Evolutionary conservation across 2,113 vertebrate species (phyloP).

Genomic region (Carlito syrichta): DNA sequence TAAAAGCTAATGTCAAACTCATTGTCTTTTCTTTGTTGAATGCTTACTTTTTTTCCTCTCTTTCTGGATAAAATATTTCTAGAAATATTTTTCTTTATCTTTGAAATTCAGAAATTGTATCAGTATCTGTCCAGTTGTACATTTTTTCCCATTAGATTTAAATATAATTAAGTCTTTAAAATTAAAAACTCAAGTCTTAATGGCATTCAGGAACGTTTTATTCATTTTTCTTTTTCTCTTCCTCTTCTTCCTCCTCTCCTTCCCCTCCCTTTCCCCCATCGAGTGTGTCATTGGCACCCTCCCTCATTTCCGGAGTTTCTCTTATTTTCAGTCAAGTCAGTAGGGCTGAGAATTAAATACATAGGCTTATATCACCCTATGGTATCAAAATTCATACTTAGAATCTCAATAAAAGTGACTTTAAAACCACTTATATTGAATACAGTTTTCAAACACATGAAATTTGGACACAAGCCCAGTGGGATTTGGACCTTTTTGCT

Average conservation of each 20-base stretch:
- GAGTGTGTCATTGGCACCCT: neutral
- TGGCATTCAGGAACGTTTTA: neutral
- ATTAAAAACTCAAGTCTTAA: constrained; percentile 1
- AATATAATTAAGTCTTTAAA: neutral
- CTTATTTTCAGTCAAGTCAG: neutral
- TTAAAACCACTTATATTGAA: neutral
- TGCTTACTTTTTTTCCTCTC: neutral
- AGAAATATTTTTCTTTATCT: neutral
- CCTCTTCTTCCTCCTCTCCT: rapidly evolving
- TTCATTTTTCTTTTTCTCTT: neutral
- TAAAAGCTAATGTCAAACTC: neutral
- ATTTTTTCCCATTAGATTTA: neutral
- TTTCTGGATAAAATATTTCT: neutral
- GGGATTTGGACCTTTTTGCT: neutral
- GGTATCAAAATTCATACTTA: constrained; percentile 21
- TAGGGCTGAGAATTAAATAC: neutral
- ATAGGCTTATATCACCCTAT: neutral
- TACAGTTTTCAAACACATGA: constrained; percentile 17
- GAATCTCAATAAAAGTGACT: neutral
- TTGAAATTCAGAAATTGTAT: neutral
- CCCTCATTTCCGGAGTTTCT: neutral
- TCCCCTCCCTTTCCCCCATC: neutral
- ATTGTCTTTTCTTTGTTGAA: neutral
- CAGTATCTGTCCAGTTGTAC: neutral
- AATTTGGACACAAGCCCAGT: constrained; percentile 31